These are phyloP conservation scores for Emydura subglobosa DNA, from an alignment of 2,113 vertebrate species.

Conservation along the genomic window DNA sequence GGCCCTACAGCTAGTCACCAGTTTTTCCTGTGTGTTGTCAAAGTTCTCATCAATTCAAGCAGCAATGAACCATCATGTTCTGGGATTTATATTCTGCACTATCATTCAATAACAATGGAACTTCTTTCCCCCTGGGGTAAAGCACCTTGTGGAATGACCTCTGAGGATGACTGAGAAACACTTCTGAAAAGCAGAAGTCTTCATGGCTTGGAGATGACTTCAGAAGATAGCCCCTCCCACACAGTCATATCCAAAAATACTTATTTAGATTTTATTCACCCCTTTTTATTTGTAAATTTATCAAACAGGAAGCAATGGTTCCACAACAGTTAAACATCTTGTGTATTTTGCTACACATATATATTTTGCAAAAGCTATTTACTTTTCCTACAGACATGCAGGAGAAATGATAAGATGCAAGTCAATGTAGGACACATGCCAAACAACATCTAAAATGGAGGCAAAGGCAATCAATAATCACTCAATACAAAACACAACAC, in stretches of 20 bases:
- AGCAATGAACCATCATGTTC: not conserved
- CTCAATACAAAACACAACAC: constrained; percentile 8
- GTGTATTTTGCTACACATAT: not conserved
- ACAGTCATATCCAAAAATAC: not conserved
- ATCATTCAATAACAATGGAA: not conserved
- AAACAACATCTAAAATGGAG: not conserved
- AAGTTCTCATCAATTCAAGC: not conserved
- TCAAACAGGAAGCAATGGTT: not conserved
- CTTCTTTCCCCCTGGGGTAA: not conserved
- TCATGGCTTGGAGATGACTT: not conserved
- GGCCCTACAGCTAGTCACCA: not conserved
- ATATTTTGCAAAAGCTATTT: not conserved
- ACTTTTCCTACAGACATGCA: not conserved
- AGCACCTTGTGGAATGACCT: not conserved
- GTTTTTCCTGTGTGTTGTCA: not conserved
- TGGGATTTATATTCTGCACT: not conserved
- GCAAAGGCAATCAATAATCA: not conserved
- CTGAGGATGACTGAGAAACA: not conserved
- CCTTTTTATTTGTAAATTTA: not conserved
- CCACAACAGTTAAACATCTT: not conserved
- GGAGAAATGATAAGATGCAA: not conserved
- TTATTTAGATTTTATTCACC: not conserved
- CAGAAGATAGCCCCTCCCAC: not conserved
- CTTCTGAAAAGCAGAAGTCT: not conserved
- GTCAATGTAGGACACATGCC: not conserved